phyloP scores from a whole-genome alignment of 2,113 vertebrate species.

The Cyrtonyx montezumae region DNA sequence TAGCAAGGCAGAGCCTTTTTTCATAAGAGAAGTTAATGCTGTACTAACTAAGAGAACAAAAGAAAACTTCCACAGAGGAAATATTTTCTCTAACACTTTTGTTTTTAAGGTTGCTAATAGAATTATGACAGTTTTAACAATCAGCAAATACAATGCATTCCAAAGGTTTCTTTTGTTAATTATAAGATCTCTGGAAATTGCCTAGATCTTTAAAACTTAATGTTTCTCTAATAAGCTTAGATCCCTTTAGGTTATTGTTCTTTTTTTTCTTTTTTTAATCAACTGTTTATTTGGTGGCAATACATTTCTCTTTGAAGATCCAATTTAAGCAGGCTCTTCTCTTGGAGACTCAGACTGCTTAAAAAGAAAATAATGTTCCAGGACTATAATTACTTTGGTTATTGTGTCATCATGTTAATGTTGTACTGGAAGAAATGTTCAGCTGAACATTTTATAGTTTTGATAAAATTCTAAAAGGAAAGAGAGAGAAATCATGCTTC shows the following conservation, averaged over 20 bases:
- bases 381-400: constrained; percentile 49
- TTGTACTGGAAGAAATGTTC: neutral
- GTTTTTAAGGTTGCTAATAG: constrained; percentile 32
- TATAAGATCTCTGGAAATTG: constrained; percentile 42
- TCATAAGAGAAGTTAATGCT: constrained; percentile 43
- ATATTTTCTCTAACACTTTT: constrained; percentile 32
- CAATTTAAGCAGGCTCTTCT: constrained; percentile 24
- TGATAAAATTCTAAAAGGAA: neutral
- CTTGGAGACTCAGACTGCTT: neutral
- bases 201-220: constrained; percentile 48
- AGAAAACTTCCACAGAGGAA: neutral
- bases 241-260: constrained; percentile 14
- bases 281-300: constrained; percentile 40
- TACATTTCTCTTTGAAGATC: constrained; percentile 57
- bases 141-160: constrained; percentile 28
- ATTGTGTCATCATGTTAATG: constrained; percentile 10
- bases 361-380: constrained; percentile 34
- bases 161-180: constrained; percentile 49
- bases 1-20: constrained; percentile 31
- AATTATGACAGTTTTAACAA: constrained; percentile 53
- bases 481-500: neutral
- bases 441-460: neutral
- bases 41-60: constrained; percentile 2
- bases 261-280: neutral
- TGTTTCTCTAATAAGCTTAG: constrained; percentile 51